These are phyloP conservation scores for Lycaena phlaeas DNA, from an alignment of 2,888 invertebrate genomes.

Conservation along the genomic window DNA sequence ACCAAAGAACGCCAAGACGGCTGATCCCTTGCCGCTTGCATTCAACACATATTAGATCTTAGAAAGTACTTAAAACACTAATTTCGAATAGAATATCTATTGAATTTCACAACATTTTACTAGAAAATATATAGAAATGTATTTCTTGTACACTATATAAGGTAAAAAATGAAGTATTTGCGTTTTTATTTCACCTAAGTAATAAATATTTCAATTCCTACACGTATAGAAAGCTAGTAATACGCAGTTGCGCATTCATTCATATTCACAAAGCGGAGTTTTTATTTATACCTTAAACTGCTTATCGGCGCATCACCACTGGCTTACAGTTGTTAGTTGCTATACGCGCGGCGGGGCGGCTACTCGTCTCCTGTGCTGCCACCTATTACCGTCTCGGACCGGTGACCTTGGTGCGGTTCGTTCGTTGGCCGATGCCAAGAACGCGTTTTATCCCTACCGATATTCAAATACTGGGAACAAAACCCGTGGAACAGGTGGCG, in stretches of 20 bases:
- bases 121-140: too few species aligned
- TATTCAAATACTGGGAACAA: conserved; percentile 32
- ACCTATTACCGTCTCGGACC: conserved; percentile 36
- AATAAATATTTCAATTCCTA: too few species aligned
- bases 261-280: conserved; percentile 55
- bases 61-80: too few species aligned
- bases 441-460: conserved; percentile 43
- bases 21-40: too few species aligned
- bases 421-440: conserved; percentile 63
- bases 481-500: conserved; percentile 36
- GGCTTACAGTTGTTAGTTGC: conserved; percentile 49
- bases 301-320: conserved; percentile 63
- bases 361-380: conserved; percentile 51
- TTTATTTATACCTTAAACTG: conserved; percentile 65
- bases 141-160: too few species aligned
- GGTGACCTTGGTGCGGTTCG: conserved; percentile 62
- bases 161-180: too few species aligned
- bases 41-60: too few species aligned
- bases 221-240: neutral
- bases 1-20: too few species aligned
- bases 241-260: conserved; percentile 39
- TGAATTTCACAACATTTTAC: too few species aligned
- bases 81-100: too few species aligned
- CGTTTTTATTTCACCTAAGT: too few species aligned
- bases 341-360: conserved; percentile 55